A percentile compares a stretch with the other conserved stretches of the same genome.
phyloP scores from a whole-genome alignment of 2,797 vertebrate species.

The Morelia viridis region DNA sequence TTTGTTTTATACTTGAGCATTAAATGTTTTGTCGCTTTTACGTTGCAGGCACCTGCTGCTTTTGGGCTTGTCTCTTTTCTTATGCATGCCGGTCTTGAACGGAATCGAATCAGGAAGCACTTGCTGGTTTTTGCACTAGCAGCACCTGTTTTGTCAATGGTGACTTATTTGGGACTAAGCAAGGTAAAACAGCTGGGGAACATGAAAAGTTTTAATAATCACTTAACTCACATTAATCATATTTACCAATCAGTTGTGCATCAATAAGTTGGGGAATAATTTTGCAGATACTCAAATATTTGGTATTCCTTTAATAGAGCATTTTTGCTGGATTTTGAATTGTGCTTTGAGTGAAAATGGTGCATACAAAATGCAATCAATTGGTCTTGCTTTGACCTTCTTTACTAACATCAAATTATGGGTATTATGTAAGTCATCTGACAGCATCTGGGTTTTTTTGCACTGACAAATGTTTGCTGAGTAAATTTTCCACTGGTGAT shows the following conservation, averaged over 20 bases:
- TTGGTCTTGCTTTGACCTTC: not conserved
- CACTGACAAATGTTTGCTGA: not conserved
- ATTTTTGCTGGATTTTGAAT: not conserved
- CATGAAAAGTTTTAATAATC: not conserved
- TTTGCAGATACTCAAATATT: not conserved
- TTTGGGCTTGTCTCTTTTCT: constrained; percentile 97
- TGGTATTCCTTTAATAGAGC: not conserved
- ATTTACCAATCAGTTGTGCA: not conserved
- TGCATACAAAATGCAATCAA: not conserved
- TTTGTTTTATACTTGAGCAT: not conserved
- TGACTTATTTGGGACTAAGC: constrained; percentile 94
- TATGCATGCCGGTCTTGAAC: constrained; percentile 96
- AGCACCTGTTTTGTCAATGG: constrained; percentile 91
- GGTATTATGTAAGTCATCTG: not conserved
- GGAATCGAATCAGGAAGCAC: constrained; percentile 97
- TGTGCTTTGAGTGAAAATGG: not conserved
- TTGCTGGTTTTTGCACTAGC: constrained; percentile 94
- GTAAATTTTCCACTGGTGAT: not conserved
- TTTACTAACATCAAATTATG: not conserved
- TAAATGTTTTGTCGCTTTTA: not conserved
- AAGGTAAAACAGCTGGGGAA: constrained; percentile 78
- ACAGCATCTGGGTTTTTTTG: not conserved
- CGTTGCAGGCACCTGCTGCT: constrained; percentile 90
- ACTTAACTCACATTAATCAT: not conserved
- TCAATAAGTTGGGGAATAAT: not conserved